Conservation (phyloP, 1,140 invertebrate genomes). For the Saccostrea echinata region DNA sequence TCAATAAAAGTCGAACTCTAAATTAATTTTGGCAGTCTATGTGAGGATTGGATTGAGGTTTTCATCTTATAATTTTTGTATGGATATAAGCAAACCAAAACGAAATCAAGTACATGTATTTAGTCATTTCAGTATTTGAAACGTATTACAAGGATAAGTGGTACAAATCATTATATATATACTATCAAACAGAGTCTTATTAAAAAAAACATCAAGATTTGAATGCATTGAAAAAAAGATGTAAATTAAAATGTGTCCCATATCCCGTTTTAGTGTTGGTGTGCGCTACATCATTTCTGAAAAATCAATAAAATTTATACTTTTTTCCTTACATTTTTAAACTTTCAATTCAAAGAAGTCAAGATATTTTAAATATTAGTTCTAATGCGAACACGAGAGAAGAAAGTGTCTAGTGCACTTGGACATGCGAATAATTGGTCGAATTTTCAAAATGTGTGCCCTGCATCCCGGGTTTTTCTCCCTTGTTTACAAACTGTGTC, state of each 20-base stretch:
- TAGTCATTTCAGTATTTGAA: neutral
- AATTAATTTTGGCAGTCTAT: neutral
- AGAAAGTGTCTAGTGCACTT: neutral
- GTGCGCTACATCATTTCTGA: neutral
- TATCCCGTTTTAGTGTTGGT: neutral
- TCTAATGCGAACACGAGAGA: neutral
- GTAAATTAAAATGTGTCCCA: neutral
- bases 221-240: neutral
- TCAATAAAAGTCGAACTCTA: neutral
- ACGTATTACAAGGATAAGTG: neutral
- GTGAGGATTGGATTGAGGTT: neutral
- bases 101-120: neutral
- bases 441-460: neutral
- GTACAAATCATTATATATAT: too few species aligned
- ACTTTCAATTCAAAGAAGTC: neutral
- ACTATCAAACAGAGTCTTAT: neutral
- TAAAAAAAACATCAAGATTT: neutral
- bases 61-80: neutral
- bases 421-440: neutral
- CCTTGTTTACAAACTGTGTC: neutral
- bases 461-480: neutral
- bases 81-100: neutral
- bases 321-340: neutral
- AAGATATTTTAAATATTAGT: neutral
- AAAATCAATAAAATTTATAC: neutral